Evolutionary conservation across 2,113 vertebrate genomes (phyloP).

Genomic region (Arothron firmamentum): DNA sequence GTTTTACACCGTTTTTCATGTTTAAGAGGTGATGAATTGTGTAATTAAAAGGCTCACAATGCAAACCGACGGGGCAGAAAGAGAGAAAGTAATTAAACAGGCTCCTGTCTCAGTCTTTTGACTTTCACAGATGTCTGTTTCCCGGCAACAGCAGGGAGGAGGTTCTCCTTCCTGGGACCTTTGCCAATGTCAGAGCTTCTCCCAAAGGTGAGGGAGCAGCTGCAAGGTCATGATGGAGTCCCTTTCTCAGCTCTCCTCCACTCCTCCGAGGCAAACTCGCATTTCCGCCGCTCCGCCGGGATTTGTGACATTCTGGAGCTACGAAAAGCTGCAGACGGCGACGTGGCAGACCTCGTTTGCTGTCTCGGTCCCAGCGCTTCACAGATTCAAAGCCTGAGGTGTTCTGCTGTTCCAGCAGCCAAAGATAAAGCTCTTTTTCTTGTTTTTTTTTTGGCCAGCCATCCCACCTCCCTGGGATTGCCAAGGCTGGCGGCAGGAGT

Average conservation of each 20-base stretch:
- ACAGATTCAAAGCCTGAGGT: constrained; percentile 50
- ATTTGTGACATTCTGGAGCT: constrained; percentile 47
- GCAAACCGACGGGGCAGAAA: constrained; percentile 85
- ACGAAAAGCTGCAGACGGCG: constrained; percentile 58
- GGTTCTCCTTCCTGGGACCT: too few species aligned
- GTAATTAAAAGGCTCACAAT: constrained; percentile 87
- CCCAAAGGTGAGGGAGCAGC: neutral
- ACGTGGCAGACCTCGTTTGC: constrained; percentile 62
- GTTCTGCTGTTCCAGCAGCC: constrained; percentile 50
- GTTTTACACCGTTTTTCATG: constrained; percentile 84
- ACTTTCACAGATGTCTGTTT: constrained; percentile 49
- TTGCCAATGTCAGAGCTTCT: neutral
- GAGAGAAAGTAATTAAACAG: constrained; percentile 80
- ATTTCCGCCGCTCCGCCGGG: constrained; percentile 25
- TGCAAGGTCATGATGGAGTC: constrained; percentile 2
- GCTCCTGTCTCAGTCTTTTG: constrained; percentile 59
- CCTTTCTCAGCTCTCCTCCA: constrained; percentile 11
- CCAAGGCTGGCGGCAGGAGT: constrained; percentile 32
- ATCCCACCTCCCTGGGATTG: constrained; percentile 40
- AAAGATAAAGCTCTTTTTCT: constrained; percentile 46
- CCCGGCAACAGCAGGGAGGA: constrained; percentile 26
- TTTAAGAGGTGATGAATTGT: constrained; percentile 90
- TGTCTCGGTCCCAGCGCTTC: constrained; percentile 38
- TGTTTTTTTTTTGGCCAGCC: constrained; percentile 7
- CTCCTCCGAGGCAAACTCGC: constrained; percentile 33